Evolutionary conservation across 2,888 invertebrate species (phyloP), one percentile per base, ranked within the genome.

Genomic region (Apotomis turbidana): DNA sequence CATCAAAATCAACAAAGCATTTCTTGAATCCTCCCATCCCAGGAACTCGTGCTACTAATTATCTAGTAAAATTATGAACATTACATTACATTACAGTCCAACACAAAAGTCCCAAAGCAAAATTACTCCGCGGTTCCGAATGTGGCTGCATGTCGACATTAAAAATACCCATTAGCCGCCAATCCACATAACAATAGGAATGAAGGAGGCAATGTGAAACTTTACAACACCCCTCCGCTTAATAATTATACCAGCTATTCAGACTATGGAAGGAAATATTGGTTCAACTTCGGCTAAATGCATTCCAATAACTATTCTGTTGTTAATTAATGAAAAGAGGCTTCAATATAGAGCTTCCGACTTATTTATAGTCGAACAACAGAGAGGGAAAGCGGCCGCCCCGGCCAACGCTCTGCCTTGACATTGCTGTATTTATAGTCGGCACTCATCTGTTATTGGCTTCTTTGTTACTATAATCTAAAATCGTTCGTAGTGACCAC

Each of bases 381-480:
- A 6, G 87, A 90, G 85, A 90, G 89, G 77, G 87, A 90, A 89
- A 90, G 89, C 79, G 77, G 77, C 66, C 69, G 74, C 62, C 41
- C 8, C 82, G 81, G 81, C 74, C 88, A 88, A 86, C 79, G 91
- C 67, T 81, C 85, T 84, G 85, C 93, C 92, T 92, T 93, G 93
- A 90, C 92, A 88, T 86, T 90, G 89, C 79, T 73, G 80, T 92
- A 92, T 91, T 91, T 87, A 90, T 91, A 92, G 86, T 76, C 76
- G 71, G 77, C 81, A 82, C 84, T 85, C 82, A 74, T 78, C 82
- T 82, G 83, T 77, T 87, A 87, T 86, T 86, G 85, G 80, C 81
- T 85, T 84, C 82, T 85, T 85, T 81, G 81, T 80, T 79, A 75
- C 73, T 77, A 74, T 77, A 76, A 76, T 77, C 78, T 79, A 77